Conservation (phyloP, 2,113 vertebrate species). For the Neopipo cinnamomea region DNA sequence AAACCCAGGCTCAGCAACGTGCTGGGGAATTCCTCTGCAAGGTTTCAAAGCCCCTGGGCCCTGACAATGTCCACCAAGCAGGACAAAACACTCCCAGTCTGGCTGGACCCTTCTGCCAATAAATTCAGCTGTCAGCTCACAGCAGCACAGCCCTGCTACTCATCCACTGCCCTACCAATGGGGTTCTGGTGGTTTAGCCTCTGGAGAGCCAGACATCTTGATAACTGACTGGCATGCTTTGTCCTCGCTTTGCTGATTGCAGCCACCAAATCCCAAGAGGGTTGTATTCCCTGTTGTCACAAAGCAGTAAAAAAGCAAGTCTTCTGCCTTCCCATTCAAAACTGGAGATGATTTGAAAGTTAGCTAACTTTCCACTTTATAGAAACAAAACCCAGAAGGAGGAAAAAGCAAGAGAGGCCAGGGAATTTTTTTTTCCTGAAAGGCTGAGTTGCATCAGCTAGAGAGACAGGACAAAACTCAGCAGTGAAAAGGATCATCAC, state of each 20-base stretch:
- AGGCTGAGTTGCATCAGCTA: not conserved
- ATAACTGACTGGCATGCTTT: not conserved
- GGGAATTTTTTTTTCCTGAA: not conserved
- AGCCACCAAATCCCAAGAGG: not conserved
- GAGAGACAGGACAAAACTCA: not conserved
- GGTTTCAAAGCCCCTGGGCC: not conserved
- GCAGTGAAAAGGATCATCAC: not conserved
- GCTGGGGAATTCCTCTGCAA: not conserved
- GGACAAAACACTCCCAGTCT: not conserved
- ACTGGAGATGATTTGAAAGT: not conserved
- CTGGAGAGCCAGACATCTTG: not conserved
- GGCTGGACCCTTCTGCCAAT: not conserved
- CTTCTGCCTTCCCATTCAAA: not conserved
- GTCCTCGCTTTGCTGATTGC: not conserved
- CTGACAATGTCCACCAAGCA: not conserved
- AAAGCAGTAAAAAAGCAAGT: not conserved
- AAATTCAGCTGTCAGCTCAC: not conserved
- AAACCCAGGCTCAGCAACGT: not conserved
- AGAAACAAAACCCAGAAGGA: not conserved
- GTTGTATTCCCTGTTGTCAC: not conserved
- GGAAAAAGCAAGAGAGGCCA: not conserved
- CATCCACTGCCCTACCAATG: not conserved
- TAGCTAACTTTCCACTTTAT: not conserved
- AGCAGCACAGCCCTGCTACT: not conserved
- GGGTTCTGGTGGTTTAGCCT: not conserved